These are phyloP conservation scores for Camelus bactrianus DNA, from an alignment of 2,113 vertebrate genomes.

Conservation along the genomic window DNA sequence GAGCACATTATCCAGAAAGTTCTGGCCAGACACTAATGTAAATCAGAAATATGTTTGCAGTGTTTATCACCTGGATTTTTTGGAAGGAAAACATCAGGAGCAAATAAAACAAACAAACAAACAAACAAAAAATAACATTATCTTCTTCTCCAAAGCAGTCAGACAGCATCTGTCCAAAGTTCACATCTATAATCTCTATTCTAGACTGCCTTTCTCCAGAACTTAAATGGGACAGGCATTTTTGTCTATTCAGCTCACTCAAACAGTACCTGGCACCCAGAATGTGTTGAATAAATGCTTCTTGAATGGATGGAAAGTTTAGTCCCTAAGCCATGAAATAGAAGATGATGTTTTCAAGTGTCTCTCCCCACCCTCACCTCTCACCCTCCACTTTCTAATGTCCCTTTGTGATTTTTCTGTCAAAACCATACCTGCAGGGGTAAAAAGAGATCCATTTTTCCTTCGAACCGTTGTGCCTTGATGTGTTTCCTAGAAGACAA, in stretches of 20 bases:
- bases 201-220: background rate
- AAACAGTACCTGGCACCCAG: background rate
- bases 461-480: background rate
- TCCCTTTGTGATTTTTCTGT: background rate
- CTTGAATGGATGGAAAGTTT: background rate
- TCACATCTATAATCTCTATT: background rate
- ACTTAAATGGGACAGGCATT: background rate
- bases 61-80: background rate
- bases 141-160: background rate
- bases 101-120: too few relatives aligned
- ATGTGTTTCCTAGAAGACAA: background rate
- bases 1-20: background rate
- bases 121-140: background rate
- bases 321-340: background rate
- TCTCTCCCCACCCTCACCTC: accelerated
- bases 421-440: accelerated
- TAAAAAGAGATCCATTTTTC: background rate
- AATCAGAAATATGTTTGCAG: background rate
- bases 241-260: background rate
- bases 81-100: background rate
- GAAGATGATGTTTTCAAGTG: background rate
- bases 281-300: background rate
- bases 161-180: background rate
- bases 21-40: background rate
- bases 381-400: background rate